phyloP scores from a whole-genome alignment of 1,140 invertebrate species.

The Drosophila santomea region DNA sequence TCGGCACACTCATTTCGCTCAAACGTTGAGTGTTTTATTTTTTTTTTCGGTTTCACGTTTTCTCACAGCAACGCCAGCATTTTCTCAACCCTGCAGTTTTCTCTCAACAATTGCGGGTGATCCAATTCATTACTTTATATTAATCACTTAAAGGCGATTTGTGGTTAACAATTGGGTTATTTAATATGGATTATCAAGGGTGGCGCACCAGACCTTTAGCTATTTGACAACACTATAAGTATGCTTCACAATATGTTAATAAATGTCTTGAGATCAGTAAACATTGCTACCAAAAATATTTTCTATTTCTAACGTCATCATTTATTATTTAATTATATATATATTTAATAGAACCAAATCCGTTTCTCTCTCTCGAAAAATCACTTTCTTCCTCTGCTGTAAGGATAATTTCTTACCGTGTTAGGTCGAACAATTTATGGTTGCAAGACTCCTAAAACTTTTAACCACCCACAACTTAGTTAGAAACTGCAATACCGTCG shows the following conservation, averaged over 20 bases:
- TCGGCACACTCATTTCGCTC: slow-evolving; percentile 13
- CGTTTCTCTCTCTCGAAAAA: background rate
- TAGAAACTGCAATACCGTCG: background rate
- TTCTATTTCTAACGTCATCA: too few species aligned
- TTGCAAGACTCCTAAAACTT: background rate
- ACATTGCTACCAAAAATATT: too few species aligned
- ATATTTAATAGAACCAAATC: background rate
- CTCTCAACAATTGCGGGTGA: slow-evolving; percentile 22
- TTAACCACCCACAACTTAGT: background rate
- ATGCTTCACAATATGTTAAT: background rate
- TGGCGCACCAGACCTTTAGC: background rate
- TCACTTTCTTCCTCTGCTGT: background rate
- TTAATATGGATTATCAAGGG: background rate
- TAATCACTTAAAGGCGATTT: slow-evolving; percentile 11
- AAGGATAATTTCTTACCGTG: slow-evolving; percentile 1
- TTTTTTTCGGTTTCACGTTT: slow-evolving; percentile 9
- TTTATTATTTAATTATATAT: too few species aligned
- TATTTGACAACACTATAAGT: background rate
- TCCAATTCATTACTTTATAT: slow-evolving; percentile 24
- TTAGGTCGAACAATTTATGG: background rate
- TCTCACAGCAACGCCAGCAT: slow-evolving; percentile 10
- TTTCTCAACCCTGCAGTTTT: slow-evolving; percentile 21
- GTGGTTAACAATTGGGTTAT: slow-evolving; percentile 13
- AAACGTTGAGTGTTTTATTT: slow-evolving; percentile 1
- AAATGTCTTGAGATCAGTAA: background rate